A percentile compares a stretch with the other conserved stretches of the same genome.
Conservation (phyloP, 2,888 invertebrate species). For the Fabriciana adippe region DNA sequence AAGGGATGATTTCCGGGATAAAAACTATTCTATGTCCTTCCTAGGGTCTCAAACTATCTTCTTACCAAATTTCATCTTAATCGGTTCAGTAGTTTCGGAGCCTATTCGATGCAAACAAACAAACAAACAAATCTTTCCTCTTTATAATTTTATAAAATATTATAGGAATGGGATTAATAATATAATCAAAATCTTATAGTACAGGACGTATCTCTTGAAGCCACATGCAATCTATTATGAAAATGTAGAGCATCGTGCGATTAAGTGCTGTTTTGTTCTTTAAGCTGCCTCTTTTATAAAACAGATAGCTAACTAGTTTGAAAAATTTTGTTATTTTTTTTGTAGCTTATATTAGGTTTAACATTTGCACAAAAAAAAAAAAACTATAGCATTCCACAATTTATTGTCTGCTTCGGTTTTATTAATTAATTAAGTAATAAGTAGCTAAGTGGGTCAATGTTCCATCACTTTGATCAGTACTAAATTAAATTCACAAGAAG, state of each 20-base stretch:
- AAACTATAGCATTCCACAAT: too few relatives aligned
- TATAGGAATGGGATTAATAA: too few relatives aligned
- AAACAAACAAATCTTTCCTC: too few relatives aligned
- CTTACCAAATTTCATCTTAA: too few relatives aligned
- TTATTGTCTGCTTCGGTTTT: not conserved
- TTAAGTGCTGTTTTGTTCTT: conserved; percentile 16
- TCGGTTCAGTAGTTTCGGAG: too few relatives aligned
- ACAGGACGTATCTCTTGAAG: not conserved
- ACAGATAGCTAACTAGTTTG: conserved; percentile 2
- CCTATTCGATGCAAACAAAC: too few relatives aligned
- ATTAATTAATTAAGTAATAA: conserved; percentile 15
- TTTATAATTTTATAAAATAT: too few relatives aligned
- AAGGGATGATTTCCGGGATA: too few relatives aligned
- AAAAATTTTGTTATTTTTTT: not conserved
- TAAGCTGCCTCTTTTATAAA: conserved; percentile 5
- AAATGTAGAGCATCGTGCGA: conserved; percentile 16
- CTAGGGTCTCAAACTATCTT: too few relatives aligned
- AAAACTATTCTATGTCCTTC: too few relatives aligned
- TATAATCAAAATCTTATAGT: too few relatives aligned
- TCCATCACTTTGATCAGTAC: conserved; percentile 25
- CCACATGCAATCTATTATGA: conserved; percentile 8
- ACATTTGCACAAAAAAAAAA: too few relatives aligned
- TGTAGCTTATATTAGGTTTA: not conserved
- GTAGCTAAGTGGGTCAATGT: conserved; percentile 18
- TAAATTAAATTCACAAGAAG: conserved; percentile 19